Conservation (phyloP, 2,888 invertebrate species). For the Diaperis boleti region DNA sequence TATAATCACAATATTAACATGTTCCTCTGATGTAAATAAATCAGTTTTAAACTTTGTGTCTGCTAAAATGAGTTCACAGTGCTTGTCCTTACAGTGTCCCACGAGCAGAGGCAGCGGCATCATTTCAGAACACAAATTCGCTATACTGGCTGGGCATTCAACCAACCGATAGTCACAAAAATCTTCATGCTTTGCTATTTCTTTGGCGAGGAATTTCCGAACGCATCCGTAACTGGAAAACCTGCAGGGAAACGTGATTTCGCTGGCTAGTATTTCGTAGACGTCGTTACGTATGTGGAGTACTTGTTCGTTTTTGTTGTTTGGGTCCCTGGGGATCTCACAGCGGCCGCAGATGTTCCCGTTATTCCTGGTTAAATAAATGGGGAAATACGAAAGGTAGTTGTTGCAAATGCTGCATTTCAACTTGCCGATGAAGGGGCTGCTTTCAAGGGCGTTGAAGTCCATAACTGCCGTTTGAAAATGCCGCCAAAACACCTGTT, state of each 20-base stretch:
- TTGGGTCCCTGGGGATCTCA: neutral
- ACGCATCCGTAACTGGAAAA: neutral
- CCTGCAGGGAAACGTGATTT: neutral
- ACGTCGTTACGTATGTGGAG: neutral
- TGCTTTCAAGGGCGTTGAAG: neutral
- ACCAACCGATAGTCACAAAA: neutral
- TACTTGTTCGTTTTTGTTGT: neutral
- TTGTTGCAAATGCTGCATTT: neutral
- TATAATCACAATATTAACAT: neutral
- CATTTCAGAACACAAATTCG: neutral
- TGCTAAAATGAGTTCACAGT: neutral
- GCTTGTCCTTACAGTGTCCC: neutral
- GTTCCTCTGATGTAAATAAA: neutral
- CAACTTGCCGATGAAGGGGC: neutral
- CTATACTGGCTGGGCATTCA: neutral
- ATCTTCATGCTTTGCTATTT: neutral
- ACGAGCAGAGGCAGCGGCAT: neutral
- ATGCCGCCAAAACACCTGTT: neutral
- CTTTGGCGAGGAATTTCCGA: neutral
- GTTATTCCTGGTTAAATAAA: neutral
- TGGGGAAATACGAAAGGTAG: neutral
- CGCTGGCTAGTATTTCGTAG: neutral
- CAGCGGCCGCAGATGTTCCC: neutral
- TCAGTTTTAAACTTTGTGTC: neutral
- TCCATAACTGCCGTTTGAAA: neutral